phyloP scores from a whole-genome alignment of 2,113 vertebrate genomes.

The Trematocara zebra region DNA sequence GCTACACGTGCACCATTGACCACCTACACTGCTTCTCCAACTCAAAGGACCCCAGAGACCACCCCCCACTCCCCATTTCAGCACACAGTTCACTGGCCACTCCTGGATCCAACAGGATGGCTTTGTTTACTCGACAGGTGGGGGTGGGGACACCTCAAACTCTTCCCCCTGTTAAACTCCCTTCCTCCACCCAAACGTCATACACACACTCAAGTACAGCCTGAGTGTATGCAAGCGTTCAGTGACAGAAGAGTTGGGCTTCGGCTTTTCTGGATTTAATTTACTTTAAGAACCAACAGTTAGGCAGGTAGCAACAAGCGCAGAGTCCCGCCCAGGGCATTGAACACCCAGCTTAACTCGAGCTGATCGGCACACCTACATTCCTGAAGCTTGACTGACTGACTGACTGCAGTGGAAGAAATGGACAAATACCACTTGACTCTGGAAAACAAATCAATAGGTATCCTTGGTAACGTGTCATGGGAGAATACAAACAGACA shows the following conservation, averaged over 20 bases:
- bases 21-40: not conserved
- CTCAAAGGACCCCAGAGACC: not conserved
- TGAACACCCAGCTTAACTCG: constrained; percentile 35
- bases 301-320: constrained; percentile 66
- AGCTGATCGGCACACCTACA: constrained; percentile 65
- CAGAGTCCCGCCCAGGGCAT: constrained; percentile 53
- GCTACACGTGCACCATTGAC: not conserved
- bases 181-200: not conserved
- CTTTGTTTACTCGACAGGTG: constrained; percentile 60
- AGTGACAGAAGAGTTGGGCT: not conserved
- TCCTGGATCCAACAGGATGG: constrained; percentile 26
- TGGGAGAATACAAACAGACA: constrained; percentile 44
- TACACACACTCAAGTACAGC: not conserved
- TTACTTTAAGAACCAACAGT: constrained; percentile 46
- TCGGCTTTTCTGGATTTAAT: constrained; percentile 35
- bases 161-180: not conserved
- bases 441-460: not conserved
- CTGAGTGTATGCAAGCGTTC: not conserved
- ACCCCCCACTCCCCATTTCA: not conserved
- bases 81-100: constrained; percentile 28
- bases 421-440: constrained; percentile 24
- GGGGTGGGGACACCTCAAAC: constrained; percentile 42
- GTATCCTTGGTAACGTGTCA: constrained; percentile 45
- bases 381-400: constrained; percentile 65
- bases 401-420: constrained; percentile 13